Conservation (phyloP, 2,113 vertebrate genomes). For the Peromyscus leucopus region DNA sequence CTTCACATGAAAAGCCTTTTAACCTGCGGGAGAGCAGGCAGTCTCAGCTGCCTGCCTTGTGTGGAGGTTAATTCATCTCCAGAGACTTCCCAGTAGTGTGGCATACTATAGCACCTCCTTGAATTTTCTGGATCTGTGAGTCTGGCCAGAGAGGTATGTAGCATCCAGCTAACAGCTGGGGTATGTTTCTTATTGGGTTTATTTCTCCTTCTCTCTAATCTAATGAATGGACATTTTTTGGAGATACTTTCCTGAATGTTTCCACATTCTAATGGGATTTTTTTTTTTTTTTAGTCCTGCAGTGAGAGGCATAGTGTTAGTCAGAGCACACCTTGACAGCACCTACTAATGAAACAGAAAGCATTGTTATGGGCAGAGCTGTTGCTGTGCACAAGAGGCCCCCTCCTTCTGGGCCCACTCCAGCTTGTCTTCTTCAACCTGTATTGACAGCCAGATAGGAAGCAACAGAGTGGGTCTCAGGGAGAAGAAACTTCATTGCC, state of each 20-base stretch:
- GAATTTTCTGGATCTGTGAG: conserved; percentile 22
- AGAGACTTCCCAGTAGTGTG: background rate
- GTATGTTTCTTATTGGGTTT: conserved; percentile 9
- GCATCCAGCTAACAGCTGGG: background rate
- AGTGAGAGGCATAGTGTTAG: conserved; percentile 59
- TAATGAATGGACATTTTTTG: background rate
- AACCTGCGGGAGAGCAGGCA: conserved; percentile 22
- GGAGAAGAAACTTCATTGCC: background rate
- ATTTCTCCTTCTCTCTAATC: background rate
- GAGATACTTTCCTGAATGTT: conserved; percentile 42
- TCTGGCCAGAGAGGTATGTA: background rate
- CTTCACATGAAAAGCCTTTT: conserved; percentile 18
- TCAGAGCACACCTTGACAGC: background rate
- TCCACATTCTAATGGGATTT: background rate
- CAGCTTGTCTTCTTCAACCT: background rate
- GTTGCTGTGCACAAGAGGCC: background rate
- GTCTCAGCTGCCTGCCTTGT: conserved; percentile 21
- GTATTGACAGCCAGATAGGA: background rate
- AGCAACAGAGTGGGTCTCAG: background rate
- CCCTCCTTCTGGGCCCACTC: no score
- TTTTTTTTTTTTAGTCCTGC: background rate
- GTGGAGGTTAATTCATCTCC: background rate
- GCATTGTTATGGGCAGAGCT: background rate
- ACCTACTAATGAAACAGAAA: background rate
- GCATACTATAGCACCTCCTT: background rate